Percentiles rank a stretch among this genome's conserved stretches.
Evolutionary conservation across 2,797 vertebrate species (phyloP).

Genomic region (Decapterus maruadsi): DNA sequence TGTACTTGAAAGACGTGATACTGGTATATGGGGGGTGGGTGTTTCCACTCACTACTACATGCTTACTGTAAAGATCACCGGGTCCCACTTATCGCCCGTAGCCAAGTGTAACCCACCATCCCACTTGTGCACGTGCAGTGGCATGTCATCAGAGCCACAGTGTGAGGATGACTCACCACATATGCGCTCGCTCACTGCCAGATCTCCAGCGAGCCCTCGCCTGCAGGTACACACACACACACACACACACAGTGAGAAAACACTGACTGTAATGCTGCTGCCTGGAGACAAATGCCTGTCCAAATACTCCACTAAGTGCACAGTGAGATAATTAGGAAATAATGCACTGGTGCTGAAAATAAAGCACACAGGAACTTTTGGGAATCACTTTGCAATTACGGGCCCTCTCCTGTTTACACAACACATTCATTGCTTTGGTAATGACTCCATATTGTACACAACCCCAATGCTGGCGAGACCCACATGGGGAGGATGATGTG

Average conservation of each 20-base stretch:
- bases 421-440: conserved; percentile 61
- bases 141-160: conserved; percentile 51
- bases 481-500: conserved; percentile 21
- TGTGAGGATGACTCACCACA: conserved; percentile 70
- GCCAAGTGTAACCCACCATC: conserved; percentile 58
- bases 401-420: conserved; percentile 57
- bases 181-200: conserved; percentile 59
- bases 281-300: conserved; percentile 67
- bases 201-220: conserved; percentile 48
- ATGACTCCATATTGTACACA: conserved; percentile 63
- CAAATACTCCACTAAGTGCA: conserved; percentile 63
- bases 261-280: conserved; percentile 52
- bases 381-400: conserved; percentile 73
- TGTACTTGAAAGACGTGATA: conserved; percentile 22
- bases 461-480: not conserved
- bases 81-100: conserved; percentile 31
- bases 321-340: conserved; percentile 79
- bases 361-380: conserved; percentile 68
- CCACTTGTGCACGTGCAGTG: conserved; percentile 48
- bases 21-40: not conserved
- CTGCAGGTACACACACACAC: conserved; percentile 58
- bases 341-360: conserved; percentile 76
- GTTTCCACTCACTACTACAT: conserved; percentile 11
- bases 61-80: conserved; percentile 57
- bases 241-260: conserved; percentile 31